phyloP scores from a whole-genome alignment of 37 sponge, comb jelly and placozoan species.

The Axinella damicornis region DNA sequence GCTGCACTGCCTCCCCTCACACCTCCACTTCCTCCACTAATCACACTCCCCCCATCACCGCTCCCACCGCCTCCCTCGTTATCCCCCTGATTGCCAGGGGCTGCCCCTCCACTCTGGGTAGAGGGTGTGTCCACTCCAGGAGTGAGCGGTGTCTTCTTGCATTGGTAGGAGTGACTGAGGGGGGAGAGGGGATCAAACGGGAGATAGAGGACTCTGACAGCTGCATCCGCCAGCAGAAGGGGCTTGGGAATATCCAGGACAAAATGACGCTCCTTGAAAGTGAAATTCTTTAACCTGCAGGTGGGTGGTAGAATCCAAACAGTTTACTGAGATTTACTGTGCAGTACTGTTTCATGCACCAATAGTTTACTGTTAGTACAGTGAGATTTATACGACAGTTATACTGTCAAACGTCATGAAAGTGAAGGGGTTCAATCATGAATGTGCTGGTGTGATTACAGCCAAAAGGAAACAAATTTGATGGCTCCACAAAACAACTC shows the following conservation, averaged over 20 bases:
- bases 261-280: constrained; percentile 48
- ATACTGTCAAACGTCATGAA: too few species aligned
- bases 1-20: background rate
- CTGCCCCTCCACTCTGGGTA: background rate
- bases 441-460: too few species aligned
- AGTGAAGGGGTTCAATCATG: too few species aligned
- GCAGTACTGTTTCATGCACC: too few species aligned
- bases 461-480: too few species aligned
- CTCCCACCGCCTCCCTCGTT: background rate
- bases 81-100: constrained; percentile 1
- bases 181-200: constrained; percentile 67
- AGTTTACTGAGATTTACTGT: background rate
- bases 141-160: background rate
- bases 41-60: background rate
- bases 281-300: constrained; percentile 65
- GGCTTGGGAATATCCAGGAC: constrained; percentile 85
- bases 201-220: constrained; percentile 52
- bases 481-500: too few species aligned
- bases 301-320: too few species aligned
- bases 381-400: too few species aligned
- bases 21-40: background rate
- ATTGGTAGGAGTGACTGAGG: constrained; percentile 24
- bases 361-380: too few species aligned
- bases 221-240: constrained; percentile 75
- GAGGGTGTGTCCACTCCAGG: background rate